These are phyloP conservation scores for Xestia xanthographa DNA, from an alignment of 2,888 invertebrate genomes.

Conservation along the genomic window DNA sequence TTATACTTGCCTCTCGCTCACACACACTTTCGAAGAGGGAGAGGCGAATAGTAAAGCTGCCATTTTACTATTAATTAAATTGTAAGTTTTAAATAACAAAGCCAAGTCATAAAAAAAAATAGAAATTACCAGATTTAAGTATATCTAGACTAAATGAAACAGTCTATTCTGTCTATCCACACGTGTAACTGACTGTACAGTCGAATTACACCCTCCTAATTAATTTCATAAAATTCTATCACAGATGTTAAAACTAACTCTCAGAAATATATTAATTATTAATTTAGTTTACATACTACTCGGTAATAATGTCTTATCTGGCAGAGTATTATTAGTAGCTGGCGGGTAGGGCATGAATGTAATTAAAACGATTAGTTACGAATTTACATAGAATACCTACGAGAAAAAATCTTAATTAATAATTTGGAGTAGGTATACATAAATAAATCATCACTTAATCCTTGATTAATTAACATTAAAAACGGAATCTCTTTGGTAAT, in stretches of 20 bases:
- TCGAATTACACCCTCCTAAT: conserved; percentile 51
- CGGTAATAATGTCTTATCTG: conserved; percentile 47
- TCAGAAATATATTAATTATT: conserved; percentile 56
- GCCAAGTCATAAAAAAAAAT: background rate
- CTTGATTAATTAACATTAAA: conserved; percentile 28
- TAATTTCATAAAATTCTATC: conserved; percentile 70
- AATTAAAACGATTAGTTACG: conserved; percentile 45
- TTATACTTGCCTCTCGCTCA: conserved; percentile 11
- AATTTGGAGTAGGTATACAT: conserved; percentile 39
- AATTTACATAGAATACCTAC: conserved; percentile 38
- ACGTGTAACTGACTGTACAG: conserved; percentile 49
- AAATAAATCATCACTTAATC: conserved; percentile 32
- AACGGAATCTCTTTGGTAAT: conserved; percentile 48
- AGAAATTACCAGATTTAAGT: conserved; percentile 15
- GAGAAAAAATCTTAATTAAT: conserved; percentile 18
- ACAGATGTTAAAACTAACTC: conserved; percentile 70
- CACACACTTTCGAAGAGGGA: conserved; percentile 11
- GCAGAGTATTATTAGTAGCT: conserved; percentile 58
- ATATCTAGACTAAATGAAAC: conserved; percentile 31
- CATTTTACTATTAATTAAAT: background rate
- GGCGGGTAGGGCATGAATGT: conserved; percentile 44
- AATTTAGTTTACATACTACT: conserved; percentile 49
- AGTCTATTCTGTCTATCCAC: conserved; percentile 29
- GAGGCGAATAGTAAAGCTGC: conserved; percentile 19
- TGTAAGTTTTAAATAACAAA: conserved; percentile 2